These are phyloP conservation scores for Pelodiscus sinensis DNA, from an alignment of 2,113 vertebrate species.

Conservation along the genomic window DNA sequence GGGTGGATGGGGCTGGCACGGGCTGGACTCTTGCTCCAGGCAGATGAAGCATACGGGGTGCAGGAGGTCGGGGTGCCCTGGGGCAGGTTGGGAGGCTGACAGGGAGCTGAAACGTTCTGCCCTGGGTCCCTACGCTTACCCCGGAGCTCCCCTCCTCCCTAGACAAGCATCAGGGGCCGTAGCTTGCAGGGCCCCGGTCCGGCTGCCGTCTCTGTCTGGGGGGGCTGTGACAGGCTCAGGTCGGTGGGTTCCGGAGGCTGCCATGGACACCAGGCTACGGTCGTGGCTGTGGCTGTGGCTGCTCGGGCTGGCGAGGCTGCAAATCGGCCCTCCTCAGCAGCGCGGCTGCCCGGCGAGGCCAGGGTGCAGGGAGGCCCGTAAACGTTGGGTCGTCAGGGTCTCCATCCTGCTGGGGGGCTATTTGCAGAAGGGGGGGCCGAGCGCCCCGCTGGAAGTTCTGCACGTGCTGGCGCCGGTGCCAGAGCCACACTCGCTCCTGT, in stretches of 20 bases:
- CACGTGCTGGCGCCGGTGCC: too few relatives aligned
- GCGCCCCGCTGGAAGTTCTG: too few relatives aligned
- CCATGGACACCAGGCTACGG: not conserved
- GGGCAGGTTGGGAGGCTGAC: too few relatives aligned
- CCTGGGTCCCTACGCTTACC: not conserved
- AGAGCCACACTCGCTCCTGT: not conserved
- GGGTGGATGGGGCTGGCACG: not conserved
- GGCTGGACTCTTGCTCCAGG: not conserved
- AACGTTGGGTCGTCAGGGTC: too few relatives aligned
- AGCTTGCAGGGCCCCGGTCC: not conserved
- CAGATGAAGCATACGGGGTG: too few relatives aligned
- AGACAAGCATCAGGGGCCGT: not conserved
- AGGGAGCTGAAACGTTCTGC: not conserved
- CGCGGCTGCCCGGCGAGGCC: too few relatives aligned
- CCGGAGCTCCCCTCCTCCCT: not conserved
- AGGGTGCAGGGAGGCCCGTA: not conserved
- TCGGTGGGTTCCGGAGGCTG: not conserved
- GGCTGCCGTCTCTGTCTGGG: not conserved
- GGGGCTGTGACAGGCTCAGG: not conserved
- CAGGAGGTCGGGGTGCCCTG: not conserved
- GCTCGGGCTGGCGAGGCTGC: not conserved
- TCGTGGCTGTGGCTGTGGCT: not conserved
- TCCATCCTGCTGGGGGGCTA: too few relatives aligned
- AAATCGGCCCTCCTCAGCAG: not conserved
- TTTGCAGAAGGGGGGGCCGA: too few relatives aligned